Base-by-base conservation (phyloP, 2,797 vertebrate species). In the Bovichtus diacanthus region DNA sequence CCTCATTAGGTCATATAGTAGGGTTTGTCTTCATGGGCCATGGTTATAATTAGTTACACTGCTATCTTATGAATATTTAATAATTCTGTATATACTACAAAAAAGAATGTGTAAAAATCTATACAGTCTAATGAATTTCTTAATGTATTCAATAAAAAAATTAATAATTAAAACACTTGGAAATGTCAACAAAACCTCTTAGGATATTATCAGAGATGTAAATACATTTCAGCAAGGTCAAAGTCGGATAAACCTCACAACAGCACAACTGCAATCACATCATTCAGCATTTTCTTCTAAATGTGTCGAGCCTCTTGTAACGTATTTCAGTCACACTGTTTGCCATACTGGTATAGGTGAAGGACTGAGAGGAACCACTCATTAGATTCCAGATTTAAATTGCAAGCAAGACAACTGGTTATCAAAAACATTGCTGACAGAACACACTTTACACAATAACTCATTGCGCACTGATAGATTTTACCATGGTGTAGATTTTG, bases 21-120 rank as follows among this genome's bases (percentile, higher is more conserved):
- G 60, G 39, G 12, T 53, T 61, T 15, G 27, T 75, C 75, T 90
- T 76, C 78, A 81, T 60, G 61, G 66, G 34, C 64, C 74, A 56
- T 25, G n/a, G 75, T 82, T 90, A 86, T 62, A 88, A 89, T 90
- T 83, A 78, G 62, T 82, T 78, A 86, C 60, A 72, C 38, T 50
- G 58, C 66, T 73, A 21, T 74, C 64, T 62, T 23, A 85, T 88
- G 36, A 81, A 87, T 90, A 81, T 78, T 81, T 88, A 76, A 88
- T 80, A 47, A 64, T 25, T 39, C 63, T 46, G 12, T 66, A 69
- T 39, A 81, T 56, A 55, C 61, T 54, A 43, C 46, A 76, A 80
- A 77, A 78, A 55, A 21, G n/a, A 71, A 74, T 63, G 61, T 79
- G 56, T 69, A 75, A 72, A 80, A 83, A 87, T 87, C 72, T 78